phyloP scores from a whole-genome alignment of 2,113 vertebrate genomes.

The Pimephales promelas region DNA sequence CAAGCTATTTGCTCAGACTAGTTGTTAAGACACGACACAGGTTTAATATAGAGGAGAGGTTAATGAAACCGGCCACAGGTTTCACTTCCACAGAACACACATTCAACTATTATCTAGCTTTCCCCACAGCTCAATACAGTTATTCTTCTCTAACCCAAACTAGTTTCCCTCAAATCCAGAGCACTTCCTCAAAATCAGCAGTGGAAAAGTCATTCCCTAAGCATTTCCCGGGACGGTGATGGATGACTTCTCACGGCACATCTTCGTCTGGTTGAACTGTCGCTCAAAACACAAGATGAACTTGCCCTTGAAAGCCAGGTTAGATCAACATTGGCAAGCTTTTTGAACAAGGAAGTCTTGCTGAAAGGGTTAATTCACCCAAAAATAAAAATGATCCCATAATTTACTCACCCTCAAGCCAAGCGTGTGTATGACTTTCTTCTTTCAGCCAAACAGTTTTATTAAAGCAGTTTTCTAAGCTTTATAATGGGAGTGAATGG shows the following conservation, averaged over 20 bases:
- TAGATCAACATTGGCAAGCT: no score
- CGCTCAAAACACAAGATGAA: background rate
- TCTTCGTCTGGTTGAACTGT: background rate
- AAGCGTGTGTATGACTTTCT: no score
- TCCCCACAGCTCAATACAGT: background rate
- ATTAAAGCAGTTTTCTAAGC: no score
- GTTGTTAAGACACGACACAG: no score
- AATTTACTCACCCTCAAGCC: no score
- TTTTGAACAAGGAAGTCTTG: background rate
- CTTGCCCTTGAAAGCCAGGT: background rate
- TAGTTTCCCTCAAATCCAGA: background rate
- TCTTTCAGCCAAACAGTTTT: no score
- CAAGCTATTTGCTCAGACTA: no score
- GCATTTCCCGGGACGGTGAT: constrained; percentile 3
- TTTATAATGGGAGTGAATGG: no score
- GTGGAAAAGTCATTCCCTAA: background rate
- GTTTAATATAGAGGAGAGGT: no score
- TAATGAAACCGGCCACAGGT: background rate
- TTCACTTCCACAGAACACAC: background rate
- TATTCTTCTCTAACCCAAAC: background rate
- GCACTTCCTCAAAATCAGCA: background rate
- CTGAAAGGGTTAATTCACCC: background rate
- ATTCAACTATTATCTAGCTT: background rate
- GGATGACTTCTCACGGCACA: background rate
- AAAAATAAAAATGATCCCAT: no score